phyloP scores from a whole-genome alignment of 2,113 vertebrate genomes.

The Reinhardtius hippoglossoides region DNA sequence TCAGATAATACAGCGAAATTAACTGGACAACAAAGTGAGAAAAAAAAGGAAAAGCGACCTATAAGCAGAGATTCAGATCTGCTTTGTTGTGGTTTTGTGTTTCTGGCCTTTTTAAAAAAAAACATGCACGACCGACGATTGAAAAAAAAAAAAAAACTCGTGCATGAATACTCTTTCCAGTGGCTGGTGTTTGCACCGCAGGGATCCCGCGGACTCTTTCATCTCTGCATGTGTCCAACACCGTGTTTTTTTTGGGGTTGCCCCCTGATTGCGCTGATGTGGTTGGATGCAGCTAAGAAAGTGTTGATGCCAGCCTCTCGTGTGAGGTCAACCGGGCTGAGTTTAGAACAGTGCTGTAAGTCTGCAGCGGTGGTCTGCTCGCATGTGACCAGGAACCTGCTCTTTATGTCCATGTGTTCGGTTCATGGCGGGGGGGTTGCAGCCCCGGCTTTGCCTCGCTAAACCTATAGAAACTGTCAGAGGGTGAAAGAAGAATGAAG shows the following conservation, averaged over 20 bases:
- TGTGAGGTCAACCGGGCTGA: conserved; percentile 31
- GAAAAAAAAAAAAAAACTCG: conserved; percentile 37
- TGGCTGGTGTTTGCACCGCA: conserved; percentile 39
- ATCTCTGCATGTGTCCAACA: conserved; percentile 50
- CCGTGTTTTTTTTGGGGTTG: conserved; percentile 24
- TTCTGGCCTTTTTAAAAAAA: conserved; percentile 28
- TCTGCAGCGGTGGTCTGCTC: conserved; percentile 18
- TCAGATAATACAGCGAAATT: conserved; percentile 21
- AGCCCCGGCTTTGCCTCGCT: conserved; percentile 1
- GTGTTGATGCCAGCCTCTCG: conserved; percentile 37
- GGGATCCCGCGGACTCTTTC: conserved; percentile 34
- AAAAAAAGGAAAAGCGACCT: conserved; percentile 1
- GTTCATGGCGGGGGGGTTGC: neutral
- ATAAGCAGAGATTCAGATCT: conserved; percentile 42
- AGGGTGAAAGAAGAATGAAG: neutral
- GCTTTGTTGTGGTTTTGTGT: conserved; percentile 31
- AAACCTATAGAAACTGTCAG: conserved; percentile 25
- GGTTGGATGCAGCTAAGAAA: conserved; percentile 30
- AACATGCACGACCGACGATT: conserved; percentile 50
- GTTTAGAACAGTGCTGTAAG: conserved; percentile 24
- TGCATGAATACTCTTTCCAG: conserved; percentile 49
- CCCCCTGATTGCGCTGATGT: conserved; percentile 32
- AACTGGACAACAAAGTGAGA: conserved; percentile 16
- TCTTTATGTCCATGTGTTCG: conserved; percentile 26
- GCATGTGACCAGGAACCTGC: conserved; percentile 20